Evolutionary conservation across 2,113 vertebrate genomes (phyloP).

Genomic region (Eonycteris spelaea): DNA sequence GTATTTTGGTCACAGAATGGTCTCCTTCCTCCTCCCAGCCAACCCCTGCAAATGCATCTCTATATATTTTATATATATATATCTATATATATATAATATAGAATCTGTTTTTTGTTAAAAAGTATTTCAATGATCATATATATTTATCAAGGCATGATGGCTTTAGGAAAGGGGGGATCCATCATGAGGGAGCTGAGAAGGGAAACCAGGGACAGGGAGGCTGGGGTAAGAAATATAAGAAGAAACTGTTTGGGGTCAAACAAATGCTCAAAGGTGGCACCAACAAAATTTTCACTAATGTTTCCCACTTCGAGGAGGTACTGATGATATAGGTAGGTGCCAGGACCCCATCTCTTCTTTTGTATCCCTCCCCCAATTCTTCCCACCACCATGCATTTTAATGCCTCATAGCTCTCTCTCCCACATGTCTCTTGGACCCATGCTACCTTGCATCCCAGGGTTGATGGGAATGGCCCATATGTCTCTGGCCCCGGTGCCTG

Average conservation of each 20-base stretch:
- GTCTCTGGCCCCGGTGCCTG: constrained; percentile 70
- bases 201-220: constrained; percentile 39
- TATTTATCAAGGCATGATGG: constrained; percentile 90
- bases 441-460: constrained; percentile 67
- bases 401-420: constrained; percentile 67
- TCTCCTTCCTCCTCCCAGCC: constrained; percentile 77
- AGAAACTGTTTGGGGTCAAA: constrained; percentile 66
- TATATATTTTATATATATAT: constrained; percentile 79
- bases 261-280: constrained; percentile 71
- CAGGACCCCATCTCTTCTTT: constrained; percentile 69
- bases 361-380: constrained; percentile 47
- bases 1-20: constrained; percentile 83
- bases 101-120: constrained; percentile 81
- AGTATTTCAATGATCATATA: constrained; percentile 87
- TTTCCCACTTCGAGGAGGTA: constrained; percentile 59
- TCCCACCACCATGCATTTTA: constrained; percentile 63
- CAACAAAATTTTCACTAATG: constrained; percentile 60
- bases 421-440: constrained; percentile 76
- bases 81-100: constrained; percentile 83
- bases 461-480: constrained; percentile 65
- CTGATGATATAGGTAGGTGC: constrained; percentile 55
- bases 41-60: constrained; percentile 80
- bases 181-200: constrained; percentile 72
- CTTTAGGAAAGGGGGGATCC: constrained; percentile 78
- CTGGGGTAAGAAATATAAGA: constrained; percentile 54